Conservation (phyloP, 2,797 vertebrate species). For the Champsocephalus esox region DNA sequence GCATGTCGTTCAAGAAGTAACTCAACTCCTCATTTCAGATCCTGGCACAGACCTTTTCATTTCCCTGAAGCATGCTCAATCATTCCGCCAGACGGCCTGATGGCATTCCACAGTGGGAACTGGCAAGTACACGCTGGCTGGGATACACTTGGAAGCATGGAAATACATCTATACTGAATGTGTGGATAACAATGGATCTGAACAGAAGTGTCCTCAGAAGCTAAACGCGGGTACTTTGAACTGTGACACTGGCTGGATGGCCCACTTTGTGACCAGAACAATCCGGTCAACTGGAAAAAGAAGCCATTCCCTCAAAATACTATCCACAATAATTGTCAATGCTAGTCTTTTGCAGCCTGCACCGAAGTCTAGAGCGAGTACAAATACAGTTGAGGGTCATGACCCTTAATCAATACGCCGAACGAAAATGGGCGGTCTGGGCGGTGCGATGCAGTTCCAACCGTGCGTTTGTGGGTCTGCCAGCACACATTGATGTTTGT, state of each 20-base stretch:
- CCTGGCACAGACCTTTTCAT: neutral
- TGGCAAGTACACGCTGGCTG: constrained; percentile 10
- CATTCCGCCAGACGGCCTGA: constrained; percentile 25
- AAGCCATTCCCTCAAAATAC: too few relatives aligned
- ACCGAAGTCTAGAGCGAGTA: neutral
- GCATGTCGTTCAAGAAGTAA: constrained; percentile 15
- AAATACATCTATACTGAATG: neutral
- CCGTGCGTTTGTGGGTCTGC: constrained; percentile 6
- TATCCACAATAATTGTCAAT: too few relatives aligned
- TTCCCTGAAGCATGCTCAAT: constrained; percentile 12
- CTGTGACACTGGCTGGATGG: constrained; percentile 5
- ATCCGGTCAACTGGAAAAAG: neutral
- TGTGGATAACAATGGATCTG: constrained; percentile 14
- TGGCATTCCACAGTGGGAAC: constrained; percentile 2
- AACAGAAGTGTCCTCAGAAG: constrained; percentile 13
- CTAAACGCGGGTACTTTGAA: constrained; percentile 14
- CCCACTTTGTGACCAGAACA: constrained; percentile 22
- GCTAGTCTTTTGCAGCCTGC: too few relatives aligned
- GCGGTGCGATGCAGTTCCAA: constrained; percentile 10
- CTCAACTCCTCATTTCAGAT: constrained; percentile 16
- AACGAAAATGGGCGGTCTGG: neutral
- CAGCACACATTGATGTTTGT: constrained; percentile 30
- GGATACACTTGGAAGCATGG: constrained; percentile 7
- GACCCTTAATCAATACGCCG: constrained; percentile 2
- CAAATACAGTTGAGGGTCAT: constrained; percentile 10